Evolutionary conservation across 2,797 vertebrate genomes (phyloP).

Genomic region (Astyanax mexicanus): DNA sequence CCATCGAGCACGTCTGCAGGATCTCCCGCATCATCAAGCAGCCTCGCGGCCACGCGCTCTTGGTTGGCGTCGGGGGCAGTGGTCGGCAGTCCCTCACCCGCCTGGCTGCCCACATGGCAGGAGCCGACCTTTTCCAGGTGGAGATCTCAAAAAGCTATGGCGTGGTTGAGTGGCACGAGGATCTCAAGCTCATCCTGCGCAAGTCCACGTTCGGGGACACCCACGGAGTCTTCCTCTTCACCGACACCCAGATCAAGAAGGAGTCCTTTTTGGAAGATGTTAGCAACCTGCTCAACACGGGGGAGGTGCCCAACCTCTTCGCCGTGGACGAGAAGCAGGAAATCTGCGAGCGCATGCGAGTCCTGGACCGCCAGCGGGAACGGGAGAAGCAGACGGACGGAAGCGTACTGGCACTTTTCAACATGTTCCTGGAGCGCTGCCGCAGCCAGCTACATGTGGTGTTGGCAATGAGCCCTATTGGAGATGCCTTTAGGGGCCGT

Average conservation of each 20-base stretch:
- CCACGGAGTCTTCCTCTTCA: constrained; percentile 90
- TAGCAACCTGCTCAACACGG: constrained; percentile 90
- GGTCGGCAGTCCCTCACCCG: constrained; percentile 90
- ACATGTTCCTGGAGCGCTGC: constrained; percentile 91
- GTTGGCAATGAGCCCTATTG: constrained; percentile 93
- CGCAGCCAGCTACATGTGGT: constrained; percentile 89
- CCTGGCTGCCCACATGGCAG: constrained; percentile 89
- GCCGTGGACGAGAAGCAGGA: constrained; percentile 88
- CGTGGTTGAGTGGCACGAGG: constrained; percentile 85
- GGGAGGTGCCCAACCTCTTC: constrained; percentile 92
- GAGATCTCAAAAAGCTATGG: constrained; percentile 90
- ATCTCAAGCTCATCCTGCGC: constrained; percentile 85
- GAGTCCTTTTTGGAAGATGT: constrained; percentile 92
- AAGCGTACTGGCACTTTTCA: constrained; percentile 86
- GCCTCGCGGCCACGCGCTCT: constrained; percentile 87
- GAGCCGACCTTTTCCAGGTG: constrained; percentile 86
- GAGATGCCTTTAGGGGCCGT: constrained; percentile 87
- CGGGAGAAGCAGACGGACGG: constrained; percentile 89
- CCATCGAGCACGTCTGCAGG: constrained; percentile 90
- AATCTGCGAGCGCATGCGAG: constrained; percentile 88
- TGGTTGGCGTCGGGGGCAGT: constrained; percentile 91
- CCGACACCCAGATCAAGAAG: constrained; percentile 90
- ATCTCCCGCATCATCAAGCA: constrained; percentile 91
- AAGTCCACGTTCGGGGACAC: constrained; percentile 84
- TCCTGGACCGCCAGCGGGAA: constrained; percentile 86